Evolutionary conservation across 2,888 invertebrate species (phyloP).

Genomic region (Gortyna flavago): DNA sequence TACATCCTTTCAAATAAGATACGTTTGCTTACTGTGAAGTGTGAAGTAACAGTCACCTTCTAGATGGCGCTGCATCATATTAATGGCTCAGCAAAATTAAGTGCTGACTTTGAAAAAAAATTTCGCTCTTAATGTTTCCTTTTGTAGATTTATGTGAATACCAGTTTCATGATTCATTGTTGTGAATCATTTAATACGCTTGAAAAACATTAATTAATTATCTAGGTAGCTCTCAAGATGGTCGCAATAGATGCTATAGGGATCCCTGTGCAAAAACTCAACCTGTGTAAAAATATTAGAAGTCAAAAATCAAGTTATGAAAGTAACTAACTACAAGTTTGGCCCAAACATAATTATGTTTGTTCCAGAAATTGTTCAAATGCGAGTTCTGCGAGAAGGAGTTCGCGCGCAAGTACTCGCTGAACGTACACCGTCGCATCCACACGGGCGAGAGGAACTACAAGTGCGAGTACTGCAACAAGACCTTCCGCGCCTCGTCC

Average conservation of each 20-base stretch:
- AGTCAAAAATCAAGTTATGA: not conserved
- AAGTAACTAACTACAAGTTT: not conserved
- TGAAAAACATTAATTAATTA: not conserved
- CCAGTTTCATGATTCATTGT: not conserved
- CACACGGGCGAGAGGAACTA: slow-evolving; percentile 97
- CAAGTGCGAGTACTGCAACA: slow-evolving; percentile 95
- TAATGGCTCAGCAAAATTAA: not conserved
- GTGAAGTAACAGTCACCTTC: not conserved
- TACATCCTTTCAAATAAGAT: not conserved
- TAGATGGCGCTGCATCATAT: not conserved
- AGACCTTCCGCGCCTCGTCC: slow-evolving; percentile 95
- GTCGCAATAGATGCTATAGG: not conserved
- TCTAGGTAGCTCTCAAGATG: not conserved
- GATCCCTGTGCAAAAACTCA: not conserved
- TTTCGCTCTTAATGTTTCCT: not conserved
- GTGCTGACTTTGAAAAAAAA: not conserved
- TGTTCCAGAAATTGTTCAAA: slow-evolving; percentile 93
- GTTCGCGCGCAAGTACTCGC: slow-evolving; percentile 96
- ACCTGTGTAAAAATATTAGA: not conserved
- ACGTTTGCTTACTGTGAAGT: not conserved
- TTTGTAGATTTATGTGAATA: not conserved
- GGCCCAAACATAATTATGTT: not conserved
- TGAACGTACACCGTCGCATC: slow-evolving; percentile 95
- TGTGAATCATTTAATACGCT: no score
- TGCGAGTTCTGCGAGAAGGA: slow-evolving; percentile 97